Evolutionary conservation across 1,140 invertebrate genomes (phyloP), one percentile per base, ranked within the genome.

Genomic region (Idris sp.): DNA sequence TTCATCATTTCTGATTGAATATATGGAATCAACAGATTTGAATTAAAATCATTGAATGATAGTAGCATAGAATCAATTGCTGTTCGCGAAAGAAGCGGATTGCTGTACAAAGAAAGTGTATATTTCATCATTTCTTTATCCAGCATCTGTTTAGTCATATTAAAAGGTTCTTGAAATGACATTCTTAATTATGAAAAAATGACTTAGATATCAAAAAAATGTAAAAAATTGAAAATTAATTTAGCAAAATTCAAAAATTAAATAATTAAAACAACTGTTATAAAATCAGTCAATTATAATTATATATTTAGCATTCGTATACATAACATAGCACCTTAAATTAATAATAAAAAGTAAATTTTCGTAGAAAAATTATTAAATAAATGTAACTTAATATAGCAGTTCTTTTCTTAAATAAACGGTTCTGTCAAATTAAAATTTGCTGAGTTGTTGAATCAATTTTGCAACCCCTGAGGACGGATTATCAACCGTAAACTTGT

Each of bases 21-120:
- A 44, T 44, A 19, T 5, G 61, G 61, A 36, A 69, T 59, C 4
- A 67, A 67, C 30, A 28, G 8, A 16, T 46, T 65, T 38, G 40
- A 46, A 44, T 1, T 33, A 19, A 65, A 46, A 14, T 43, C 15
- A 22, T 49, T 10, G 30, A 30, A 54, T 18, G 36, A 40, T 51
- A 36, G 15, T 9, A 41, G 16, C 25, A 54, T 40, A 18, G 11
- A 16, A 38, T 54, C 48, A 16, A 64, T 26, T 9, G 11, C 43
- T 61, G 38, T 38, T 30, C 43, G 19, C 2, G 31, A 61, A 18
- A 61, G 16, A 38, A 31, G 25, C 11, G 33, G 8, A 35, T 53
- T 53, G 15, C 28, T 53, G 13, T 67, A 68, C 28, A 62, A 26
- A 35, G 33, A 26, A 0, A 53, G 22, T 26, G 48, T 26, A 15